A percentile compares a stretch with the other conserved stretches of the same genome.
Evolutionary conservation across 2,797 vertebrate genomes (phyloP).

Genomic region (Hoplostethus atlanticus): DNA sequence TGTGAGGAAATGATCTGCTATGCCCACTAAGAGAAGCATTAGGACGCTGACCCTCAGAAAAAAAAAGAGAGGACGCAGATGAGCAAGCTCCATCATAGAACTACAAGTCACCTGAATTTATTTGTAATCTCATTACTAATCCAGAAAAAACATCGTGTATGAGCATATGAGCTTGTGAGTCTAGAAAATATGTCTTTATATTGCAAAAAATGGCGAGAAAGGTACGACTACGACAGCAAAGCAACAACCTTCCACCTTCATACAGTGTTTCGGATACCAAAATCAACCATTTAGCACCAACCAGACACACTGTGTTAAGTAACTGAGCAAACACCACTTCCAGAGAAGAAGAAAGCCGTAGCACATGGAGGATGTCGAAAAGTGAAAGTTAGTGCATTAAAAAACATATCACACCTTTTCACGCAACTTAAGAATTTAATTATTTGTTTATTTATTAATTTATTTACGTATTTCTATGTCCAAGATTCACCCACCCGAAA

Average conservation of each 20-base stretch:
- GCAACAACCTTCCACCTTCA: not conserved
- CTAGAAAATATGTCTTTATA: not conserved
- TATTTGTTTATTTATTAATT: conserved; percentile 87
- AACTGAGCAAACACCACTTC: not conserved
- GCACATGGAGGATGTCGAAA: not conserved
- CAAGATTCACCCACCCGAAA: conserved; percentile 87
- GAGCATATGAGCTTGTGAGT: not conserved
- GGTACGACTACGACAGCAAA: not conserved
- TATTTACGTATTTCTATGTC: conserved; percentile 87
- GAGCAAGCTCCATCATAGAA: conserved; percentile 8
- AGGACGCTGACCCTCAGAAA: not conserved
- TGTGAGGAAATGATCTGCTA: conserved; percentile 36
- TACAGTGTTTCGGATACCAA: not conserved
- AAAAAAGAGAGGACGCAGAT: conserved; percentile 2
- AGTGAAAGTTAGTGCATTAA: not conserved
- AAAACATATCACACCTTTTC: conserved; percentile 63
- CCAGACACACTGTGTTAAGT: not conserved
- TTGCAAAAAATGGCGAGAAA: not conserved
- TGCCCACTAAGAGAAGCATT: conserved; percentile 16
- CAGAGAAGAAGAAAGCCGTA: not conserved
- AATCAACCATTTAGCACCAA: not conserved
- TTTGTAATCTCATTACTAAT: conserved; percentile 4
- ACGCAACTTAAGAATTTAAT: conserved; percentile 84
- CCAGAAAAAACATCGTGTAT: not conserved
- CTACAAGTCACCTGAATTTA: not conserved